Percentiles rank a stretch among this genome's conserved stretches.
phyloP scores from a whole-genome alignment of 2,113 vertebrate species.

The Thamnophis sirtalis region DNA sequence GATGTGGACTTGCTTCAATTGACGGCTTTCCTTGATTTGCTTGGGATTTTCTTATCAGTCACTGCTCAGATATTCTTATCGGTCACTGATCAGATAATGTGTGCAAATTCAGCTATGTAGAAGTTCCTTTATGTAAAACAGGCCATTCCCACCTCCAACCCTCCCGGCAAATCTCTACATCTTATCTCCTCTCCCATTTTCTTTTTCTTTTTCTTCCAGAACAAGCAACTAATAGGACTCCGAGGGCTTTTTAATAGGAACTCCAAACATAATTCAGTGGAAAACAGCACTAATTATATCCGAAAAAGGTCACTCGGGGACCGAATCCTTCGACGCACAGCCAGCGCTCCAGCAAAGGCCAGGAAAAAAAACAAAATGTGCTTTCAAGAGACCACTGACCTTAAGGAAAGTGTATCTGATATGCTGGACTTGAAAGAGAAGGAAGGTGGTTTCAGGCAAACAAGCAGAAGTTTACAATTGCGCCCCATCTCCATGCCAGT shows the following conservation, averaged over 20 bases:
- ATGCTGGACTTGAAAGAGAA: constrained; percentile 45
- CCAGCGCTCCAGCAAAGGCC: constrained; percentile 92
- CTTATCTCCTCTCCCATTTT: neutral
- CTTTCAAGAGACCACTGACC: constrained; percentile 78
- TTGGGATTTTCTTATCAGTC: constrained; percentile 20
- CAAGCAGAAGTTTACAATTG: constrained; percentile 68
- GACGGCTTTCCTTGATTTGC: neutral
- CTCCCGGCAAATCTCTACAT: neutral
- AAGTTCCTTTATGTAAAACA: rapidly evolving
- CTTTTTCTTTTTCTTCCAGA: constrained; percentile 65
- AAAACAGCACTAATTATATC: constrained; percentile 66
- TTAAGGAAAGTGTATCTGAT: constrained; percentile 71
- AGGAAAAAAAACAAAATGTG: constrained; percentile 92
- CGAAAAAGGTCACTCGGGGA: constrained; percentile 88
- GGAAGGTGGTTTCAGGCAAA: constrained; percentile 63
- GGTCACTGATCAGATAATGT: constrained; percentile 18
- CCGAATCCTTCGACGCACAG: constrained; percentile 87
- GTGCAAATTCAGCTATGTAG: neutral
- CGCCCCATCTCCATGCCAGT: constrained; percentile 90
- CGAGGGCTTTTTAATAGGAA: constrained; percentile 87
- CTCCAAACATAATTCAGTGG: constrained; percentile 76
- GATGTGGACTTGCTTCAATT: constrained; percentile 52
- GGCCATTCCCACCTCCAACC: neutral
- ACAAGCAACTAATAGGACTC: constrained; percentile 88
- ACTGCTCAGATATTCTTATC: constrained; percentile 27